Evolutionary conservation across 2,888 invertebrate genomes (phyloP).

Genomic region (Agrochola litura): DNA sequence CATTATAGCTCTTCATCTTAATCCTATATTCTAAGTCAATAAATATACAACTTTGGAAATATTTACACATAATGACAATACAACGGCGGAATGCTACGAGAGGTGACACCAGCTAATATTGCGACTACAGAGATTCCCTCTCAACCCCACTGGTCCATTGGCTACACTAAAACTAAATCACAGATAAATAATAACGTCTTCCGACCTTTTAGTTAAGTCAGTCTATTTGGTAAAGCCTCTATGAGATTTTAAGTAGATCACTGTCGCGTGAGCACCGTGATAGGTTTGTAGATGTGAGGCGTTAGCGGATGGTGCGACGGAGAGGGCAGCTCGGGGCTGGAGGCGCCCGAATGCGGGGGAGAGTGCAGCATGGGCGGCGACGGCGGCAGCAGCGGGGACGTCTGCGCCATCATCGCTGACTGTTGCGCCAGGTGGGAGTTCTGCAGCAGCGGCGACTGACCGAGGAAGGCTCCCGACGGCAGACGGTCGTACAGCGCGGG

Average conservation of each 20-base stretch:
- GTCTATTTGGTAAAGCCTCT: slow-evolving; percentile 70
- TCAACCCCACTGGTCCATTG: slow-evolving; percentile 77
- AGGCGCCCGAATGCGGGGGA: slow-evolving; percentile 82
- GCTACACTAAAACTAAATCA: slow-evolving; percentile 86
- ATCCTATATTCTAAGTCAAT: slow-evolving; percentile 81
- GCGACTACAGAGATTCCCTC: slow-evolving; percentile 77
- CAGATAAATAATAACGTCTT: slow-evolving; percentile 81
- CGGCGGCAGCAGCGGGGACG: slow-evolving; percentile 80
- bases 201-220: slow-evolving; percentile 58
- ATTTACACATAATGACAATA: slow-evolving; percentile 81
- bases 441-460: slow-evolving; percentile 78
- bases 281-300: slow-evolving; percentile 89
- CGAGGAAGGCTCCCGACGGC: slow-evolving; percentile 78
- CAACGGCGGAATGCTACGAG: slow-evolving; percentile 80
- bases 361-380: slow-evolving; percentile 84
- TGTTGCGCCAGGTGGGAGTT: slow-evolving; percentile 72
- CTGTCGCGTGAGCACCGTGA: slow-evolving; percentile 90
- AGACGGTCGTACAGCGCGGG: slow-evolving; percentile 82
- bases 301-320: slow-evolving; percentile 84
- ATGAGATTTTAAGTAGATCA: slow-evolving; percentile 73
- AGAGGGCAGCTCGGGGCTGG: slow-evolving; percentile 85
- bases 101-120: slow-evolving; percentile 73
- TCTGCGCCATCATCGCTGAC: slow-evolving; percentile 77
- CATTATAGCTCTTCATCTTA: slow-evolving; percentile 82
- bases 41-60: slow-evolving; percentile 88